Evolutionary conservation across 2,888 invertebrate genomes (phyloP).

Genomic region (Cataglyphis cursor): DNA sequence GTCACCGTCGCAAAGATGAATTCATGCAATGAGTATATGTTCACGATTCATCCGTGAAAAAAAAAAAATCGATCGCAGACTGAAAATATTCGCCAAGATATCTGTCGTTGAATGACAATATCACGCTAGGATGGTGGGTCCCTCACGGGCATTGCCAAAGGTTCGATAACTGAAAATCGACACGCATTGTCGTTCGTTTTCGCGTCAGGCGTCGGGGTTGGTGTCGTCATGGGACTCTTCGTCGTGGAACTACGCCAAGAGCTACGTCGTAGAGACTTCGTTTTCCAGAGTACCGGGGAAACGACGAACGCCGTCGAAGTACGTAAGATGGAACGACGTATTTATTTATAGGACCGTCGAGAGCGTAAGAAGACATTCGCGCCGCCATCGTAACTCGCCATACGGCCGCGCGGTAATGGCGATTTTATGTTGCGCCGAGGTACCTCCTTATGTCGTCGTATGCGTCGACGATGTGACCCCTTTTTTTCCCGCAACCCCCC

Average conservation of each 20-base stretch:
- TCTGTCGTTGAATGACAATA: conserved; percentile 13
- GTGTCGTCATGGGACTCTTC: conserved; percentile 59
- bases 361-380: conserved; percentile 72
- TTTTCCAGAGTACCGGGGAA: conserved; percentile 5
- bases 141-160: conserved; percentile 32
- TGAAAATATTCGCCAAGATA: background rate
- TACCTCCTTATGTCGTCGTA: conserved; percentile 53
- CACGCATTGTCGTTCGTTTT: conserved; percentile 62
- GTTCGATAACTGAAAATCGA: conserved; percentile 46
- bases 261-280: conserved; percentile 29
- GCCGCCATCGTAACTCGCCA: conserved; percentile 75
- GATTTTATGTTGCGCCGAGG: conserved; percentile 80
- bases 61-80: background rate
- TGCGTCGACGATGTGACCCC: conserved; percentile 60
- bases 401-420: conserved; percentile 78
- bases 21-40: background rate
- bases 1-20: conserved; percentile 3
- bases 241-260: conserved; percentile 62
- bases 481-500: conserved; percentile 25
- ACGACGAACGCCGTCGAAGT: conserved; percentile 59
- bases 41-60: background rate
- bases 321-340: conserved; percentile 77
- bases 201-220: conserved; percentile 53
- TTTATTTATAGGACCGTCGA: conserved; percentile 78
- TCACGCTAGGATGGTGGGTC: conserved; percentile 12